A percentile compares a stretch with the other conserved stretches of the same genome.
Conservation (phyloP, 2,888 invertebrate genomes). For the Pinctada fucata region DNA sequence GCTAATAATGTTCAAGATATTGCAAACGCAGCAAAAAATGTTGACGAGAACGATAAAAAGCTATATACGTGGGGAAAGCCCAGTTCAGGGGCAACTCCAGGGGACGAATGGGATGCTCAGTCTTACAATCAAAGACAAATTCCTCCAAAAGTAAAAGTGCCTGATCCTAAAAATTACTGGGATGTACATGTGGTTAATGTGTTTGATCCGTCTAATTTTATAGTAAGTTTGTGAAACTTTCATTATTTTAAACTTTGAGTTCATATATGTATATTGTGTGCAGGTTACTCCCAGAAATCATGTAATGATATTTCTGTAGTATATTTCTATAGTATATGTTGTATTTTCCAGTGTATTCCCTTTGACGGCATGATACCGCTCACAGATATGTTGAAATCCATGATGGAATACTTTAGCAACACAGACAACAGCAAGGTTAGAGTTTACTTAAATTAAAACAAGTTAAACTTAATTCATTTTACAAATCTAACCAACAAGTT, state of each 20-base stretch:
- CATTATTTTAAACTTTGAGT: too few species aligned
- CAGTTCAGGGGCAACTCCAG: background rate
- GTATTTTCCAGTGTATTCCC: constrained; percentile 53
- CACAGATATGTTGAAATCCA: constrained; percentile 44
- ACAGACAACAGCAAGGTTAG: constrained; percentile 1
- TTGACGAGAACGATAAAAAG: background rate
- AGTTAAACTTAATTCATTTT: too few species aligned
- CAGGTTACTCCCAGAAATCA: too few species aligned
- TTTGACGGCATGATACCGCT: constrained; percentile 46
- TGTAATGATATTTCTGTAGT: too few species aligned
- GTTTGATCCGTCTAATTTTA: constrained; percentile 61
- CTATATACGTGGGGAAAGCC: constrained; percentile 33
- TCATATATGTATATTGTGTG: too few species aligned
- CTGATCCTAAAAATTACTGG: constrained; percentile 50
- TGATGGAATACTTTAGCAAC: constrained; percentile 46
- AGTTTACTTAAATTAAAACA: too few species aligned
- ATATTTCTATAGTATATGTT: background rate
- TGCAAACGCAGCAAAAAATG: background rate
- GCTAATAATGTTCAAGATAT: background rate
- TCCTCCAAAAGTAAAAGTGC: constrained; percentile 42
- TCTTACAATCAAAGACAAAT: constrained; percentile 36
- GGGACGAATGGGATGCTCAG: background rate
- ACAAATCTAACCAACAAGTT: too few species aligned
- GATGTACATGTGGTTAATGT: constrained; percentile 58
- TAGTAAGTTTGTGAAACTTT: constrained; percentile 50